Conservation (phyloP, 2,888 invertebrate species). For the Tinea pellionella region DNA sequence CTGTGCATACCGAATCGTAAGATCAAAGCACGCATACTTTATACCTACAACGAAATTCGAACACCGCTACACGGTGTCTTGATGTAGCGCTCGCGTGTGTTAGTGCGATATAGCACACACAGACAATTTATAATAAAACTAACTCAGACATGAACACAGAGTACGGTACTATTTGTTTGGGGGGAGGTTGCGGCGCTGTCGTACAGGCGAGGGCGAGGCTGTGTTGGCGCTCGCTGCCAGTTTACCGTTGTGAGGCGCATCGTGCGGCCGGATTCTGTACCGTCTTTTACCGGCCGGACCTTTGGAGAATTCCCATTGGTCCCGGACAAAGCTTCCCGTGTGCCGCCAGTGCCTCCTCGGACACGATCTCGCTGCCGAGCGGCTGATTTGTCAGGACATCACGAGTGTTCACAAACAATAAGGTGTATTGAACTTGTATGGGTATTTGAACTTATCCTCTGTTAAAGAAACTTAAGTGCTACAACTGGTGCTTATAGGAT, state of each 20-base stretch:
- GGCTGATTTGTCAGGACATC: not conserved
- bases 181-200: constrained; percentile 41
- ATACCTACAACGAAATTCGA: constrained; percentile 32
- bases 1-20: constrained; percentile 69
- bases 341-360: not conserved
- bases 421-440: constrained; percentile 7
- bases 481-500: constrained; percentile 59
- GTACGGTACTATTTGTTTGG: constrained; percentile 69
- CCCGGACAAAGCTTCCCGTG: constrained; percentile 48
- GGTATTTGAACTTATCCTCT: constrained; percentile 9
- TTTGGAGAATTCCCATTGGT: not conserved
- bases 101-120: constrained; percentile 23
- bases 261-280: constrained; percentile 52
- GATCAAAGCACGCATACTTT: constrained; percentile 69
- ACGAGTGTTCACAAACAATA: not conserved
- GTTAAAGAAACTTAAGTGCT: constrained; percentile 35
- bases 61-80: constrained; percentile 9
- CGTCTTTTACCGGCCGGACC: constrained; percentile 36
- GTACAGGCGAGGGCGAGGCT: constrained; percentile 57
- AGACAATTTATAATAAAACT: constrained; percentile 46
- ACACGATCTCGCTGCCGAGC: not conserved
- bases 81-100: constrained; percentile 24
- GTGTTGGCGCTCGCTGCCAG: constrained; percentile 59
- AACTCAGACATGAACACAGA: constrained; percentile 60
- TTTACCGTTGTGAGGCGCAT: constrained; percentile 70